These are phyloP conservation scores for Archips crataeganus DNA, from an alignment of 2,888 invertebrate genomes.

Conservation along the genomic window DNA sequence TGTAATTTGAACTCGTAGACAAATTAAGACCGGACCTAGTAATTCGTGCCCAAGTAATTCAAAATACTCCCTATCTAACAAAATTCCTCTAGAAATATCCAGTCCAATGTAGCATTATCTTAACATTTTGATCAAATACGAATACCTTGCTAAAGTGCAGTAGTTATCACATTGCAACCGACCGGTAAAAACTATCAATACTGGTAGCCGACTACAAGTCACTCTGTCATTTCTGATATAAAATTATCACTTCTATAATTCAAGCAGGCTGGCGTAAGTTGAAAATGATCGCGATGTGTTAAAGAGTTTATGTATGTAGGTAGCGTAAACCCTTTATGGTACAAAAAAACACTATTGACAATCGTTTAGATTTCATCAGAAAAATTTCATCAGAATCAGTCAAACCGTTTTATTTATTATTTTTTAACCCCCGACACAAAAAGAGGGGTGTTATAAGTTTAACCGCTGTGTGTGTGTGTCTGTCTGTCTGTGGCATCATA, in stretches of 20 bases:
- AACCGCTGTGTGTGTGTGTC: too few species aligned
- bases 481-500: too few species aligned
- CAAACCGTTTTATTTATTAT: too few species aligned
- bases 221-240: conserved; percentile 39
- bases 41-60: not conserved
- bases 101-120: conserved; percentile 22
- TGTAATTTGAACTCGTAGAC: not conserved
- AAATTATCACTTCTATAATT: conserved; percentile 42
- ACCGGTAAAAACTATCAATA: conserved; percentile 37
- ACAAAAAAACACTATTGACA: too few species aligned
- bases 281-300: not conserved
- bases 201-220: conserved; percentile 27
- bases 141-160: conserved; percentile 38
- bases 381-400: too few species aligned
- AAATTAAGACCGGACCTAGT: not conserved
- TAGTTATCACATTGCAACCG: conserved; percentile 25
- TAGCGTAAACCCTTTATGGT: too few species aligned
- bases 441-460: too few species aligned
- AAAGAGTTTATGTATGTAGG: not conserved
- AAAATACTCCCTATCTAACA: not conserved
- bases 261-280: conserved; percentile 30
- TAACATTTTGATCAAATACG: conserved; percentile 26
- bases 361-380: too few species aligned
- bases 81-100: conserved; percentile 13
- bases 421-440: too few species aligned